Percentiles rank a stretch among this genome's conserved stretches.
Conservation (phyloP, 2,797 vertebrate genomes). For the Cetoscarus ocellatus region DNA sequence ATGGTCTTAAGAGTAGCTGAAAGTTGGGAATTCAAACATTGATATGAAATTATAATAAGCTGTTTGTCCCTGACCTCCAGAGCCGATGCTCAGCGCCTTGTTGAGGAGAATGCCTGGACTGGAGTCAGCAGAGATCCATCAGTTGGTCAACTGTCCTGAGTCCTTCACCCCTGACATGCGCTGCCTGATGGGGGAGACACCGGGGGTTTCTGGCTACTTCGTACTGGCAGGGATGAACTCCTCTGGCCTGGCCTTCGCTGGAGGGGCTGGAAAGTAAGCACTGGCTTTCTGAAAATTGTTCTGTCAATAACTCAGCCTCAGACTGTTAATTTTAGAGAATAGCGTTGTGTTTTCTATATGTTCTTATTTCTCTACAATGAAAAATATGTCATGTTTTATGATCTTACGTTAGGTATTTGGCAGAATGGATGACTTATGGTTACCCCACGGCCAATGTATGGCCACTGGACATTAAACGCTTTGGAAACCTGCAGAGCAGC, state of each 20-base stretch:
- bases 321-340: background rate
- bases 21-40: background rate
- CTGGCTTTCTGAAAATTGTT: background rate
- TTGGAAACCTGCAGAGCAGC: conserved; percentile 96
- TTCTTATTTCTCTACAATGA: background rate
- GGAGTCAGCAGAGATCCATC: conserved; percentile 92
- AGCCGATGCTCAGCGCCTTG: conserved; percentile 92
- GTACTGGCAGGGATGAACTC: conserved; percentile 98
- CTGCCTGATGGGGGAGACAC: conserved; percentile 96
- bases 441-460: conserved; percentile 94
- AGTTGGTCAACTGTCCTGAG: conserved; percentile 96
- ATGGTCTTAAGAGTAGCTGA: too few species aligned
- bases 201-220: conserved; percentile 89
- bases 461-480: conserved; percentile 96
- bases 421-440: conserved; percentile 97
- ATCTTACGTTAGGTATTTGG: conserved; percentile 87
- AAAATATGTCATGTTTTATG: conserved; percentile 2
- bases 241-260: conserved; percentile 92
- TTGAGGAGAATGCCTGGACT: conserved; percentile 92
- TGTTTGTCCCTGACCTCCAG: conserved; percentile 69
- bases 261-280: conserved; percentile 95
- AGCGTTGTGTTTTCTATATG: background rate
- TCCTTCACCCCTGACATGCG: conserved; percentile 98
- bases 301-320: too few species aligned
- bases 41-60: background rate